These are phyloP conservation scores for Cynaeus angustus DNA, from an alignment of 2,888 invertebrate genomes.

Conservation along the genomic window DNA sequence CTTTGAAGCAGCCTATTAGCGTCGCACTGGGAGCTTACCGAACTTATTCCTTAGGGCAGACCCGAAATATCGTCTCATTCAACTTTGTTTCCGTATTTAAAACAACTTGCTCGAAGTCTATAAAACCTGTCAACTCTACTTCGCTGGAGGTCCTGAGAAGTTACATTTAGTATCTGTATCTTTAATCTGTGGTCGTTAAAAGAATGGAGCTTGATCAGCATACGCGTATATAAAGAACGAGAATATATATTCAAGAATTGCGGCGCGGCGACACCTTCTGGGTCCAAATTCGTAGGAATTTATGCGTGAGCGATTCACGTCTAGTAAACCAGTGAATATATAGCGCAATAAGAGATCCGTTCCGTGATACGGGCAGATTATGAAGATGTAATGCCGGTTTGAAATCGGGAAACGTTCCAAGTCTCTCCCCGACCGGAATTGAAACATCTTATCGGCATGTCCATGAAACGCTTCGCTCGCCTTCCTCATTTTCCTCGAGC, in stretches of 20 bases:
- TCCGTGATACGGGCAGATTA: conserved; percentile 15
- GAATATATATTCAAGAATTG: conserved; percentile 15
- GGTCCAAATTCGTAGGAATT: conserved; percentile 19
- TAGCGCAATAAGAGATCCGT: conserved; percentile 41
- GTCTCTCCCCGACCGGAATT: conserved; percentile 35
- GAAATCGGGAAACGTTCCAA: conserved; percentile 18
- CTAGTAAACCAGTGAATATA: conserved; percentile 21
- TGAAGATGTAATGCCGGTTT: conserved; percentile 37
- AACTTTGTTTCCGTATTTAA: conserved; percentile 39
- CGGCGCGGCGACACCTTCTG: background rate
- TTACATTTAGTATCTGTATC: too few relatives aligned
- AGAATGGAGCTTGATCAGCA: too few relatives aligned
- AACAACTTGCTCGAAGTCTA: conserved; percentile 30
- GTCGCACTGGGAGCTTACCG: conserved; percentile 22
- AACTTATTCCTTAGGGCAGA: conserved; percentile 20
- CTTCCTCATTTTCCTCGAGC: conserved; percentile 27
- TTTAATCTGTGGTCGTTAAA: too few relatives aligned
- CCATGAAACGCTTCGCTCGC: conserved; percentile 34
- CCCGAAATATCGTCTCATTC: conserved; percentile 14
- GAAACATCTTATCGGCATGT: conserved; percentile 40
- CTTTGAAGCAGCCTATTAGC: conserved; percentile 21
- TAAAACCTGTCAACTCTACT: conserved; percentile 31
- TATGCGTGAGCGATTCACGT: conserved; percentile 26
- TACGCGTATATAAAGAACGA: too few relatives aligned
- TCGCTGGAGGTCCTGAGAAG: too few relatives aligned